These are phyloP conservation scores for Melanotaenia trifasciata DNA, from an alignment of 2,797 vertebrate genomes.

Conservation along the genomic window DNA sequence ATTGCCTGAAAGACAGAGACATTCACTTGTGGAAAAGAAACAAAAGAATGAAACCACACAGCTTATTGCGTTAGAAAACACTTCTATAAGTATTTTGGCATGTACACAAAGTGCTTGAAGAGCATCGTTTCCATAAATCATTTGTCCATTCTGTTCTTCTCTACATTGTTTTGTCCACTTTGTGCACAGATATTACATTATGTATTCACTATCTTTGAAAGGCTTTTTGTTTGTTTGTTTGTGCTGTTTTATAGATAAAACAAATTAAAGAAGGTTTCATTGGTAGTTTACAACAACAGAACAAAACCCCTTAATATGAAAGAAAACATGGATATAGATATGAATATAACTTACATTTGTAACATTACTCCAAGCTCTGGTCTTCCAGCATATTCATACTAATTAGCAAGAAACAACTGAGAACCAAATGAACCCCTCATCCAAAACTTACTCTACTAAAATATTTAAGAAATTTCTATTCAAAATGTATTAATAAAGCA, in stretches of 20 bases:
- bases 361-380: neutral
- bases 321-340: conserved; percentile 5
- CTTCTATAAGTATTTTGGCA: neutral
- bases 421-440: neutral
- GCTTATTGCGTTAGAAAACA: neutral
- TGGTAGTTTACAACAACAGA: neutral
- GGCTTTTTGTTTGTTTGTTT: neutral
- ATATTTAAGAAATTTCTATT: neutral
- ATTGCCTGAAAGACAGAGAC: conserved; percentile 41
- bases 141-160: neutral
- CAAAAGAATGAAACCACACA: conserved; percentile 6
- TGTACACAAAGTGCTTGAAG: neutral
- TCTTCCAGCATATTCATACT: neutral
- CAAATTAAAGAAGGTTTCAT: neutral
- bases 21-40: conserved; percentile 19
- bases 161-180: neutral
- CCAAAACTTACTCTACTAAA: neutral
- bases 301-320: neutral
- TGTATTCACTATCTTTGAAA: neutral
- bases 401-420: neutral
- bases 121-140: neutral
- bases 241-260: neutral
- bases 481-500: neutral
- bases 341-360: too few relatives aligned
- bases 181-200: neutral